Evolutionary conservation across 2,888 invertebrate species (phyloP), one percentile per base, ranked within the genome.

Genomic region (Zeuzera pyrina): DNA sequence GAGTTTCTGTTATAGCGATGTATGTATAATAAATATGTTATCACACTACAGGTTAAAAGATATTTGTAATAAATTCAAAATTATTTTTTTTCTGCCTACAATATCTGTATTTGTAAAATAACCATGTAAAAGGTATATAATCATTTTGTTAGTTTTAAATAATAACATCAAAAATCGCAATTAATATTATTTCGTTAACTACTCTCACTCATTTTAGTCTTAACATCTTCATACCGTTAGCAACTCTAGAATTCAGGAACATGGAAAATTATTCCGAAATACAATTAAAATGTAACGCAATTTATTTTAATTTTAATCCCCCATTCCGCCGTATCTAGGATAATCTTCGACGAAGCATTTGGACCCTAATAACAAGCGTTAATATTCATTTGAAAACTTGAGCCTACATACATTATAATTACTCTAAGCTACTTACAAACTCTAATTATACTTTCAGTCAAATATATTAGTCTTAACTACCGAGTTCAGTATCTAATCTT

Each of bases 211-310:
- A 39, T 50, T 48, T 50, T n/a, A n/a, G n/a, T n/a, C 60, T 49
- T 42, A 59, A 62, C 57, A 65, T 61, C 64, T 59, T 48, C 56
- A 60, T 60, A 66, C 54, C 68, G 55, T 52, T 57, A 65, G 57
- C 66, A 66, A 58, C 69, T 70, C 69, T 67, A 71, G 71, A 67
- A 76, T 70, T 70, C 79, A 76, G 76, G 68, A 71, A 73, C 72
- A 67, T 65, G 79, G 79, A 79, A 83, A 83, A 83, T 83, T 79
- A 78, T 77, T 53, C 67, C 66, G 61, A 76, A 83, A 83, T 77
- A 78, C 76, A 79, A 83, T 83, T 81, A 79, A 73, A 79, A 61
- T 71, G 71, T 76, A 69, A 78, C 67, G 69, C 66, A 74, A 79
- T 79, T 81, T 73, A 69, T 79, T 76, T 77, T 72, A 77, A 79